phyloP scores from a whole-genome alignment of 2,888 invertebrate species.

The Acleris holmiana region DNA sequence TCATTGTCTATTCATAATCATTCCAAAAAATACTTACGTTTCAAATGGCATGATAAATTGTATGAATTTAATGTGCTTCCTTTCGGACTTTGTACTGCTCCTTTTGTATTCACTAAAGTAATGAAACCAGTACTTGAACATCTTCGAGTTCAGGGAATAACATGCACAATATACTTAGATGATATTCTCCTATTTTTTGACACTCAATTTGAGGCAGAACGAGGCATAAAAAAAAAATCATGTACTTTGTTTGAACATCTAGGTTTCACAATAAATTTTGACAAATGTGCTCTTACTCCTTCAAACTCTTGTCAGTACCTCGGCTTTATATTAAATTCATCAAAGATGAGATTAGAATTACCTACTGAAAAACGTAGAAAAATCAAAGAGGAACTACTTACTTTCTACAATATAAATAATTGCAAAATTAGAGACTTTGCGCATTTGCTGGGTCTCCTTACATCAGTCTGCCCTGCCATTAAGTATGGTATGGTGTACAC shows the following conservation, averaged over 20 bases:
- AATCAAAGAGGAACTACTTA: neutral
- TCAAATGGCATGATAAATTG: neutral
- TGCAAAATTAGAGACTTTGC: constrained; percentile 14
- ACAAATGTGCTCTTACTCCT: constrained; percentile 4
- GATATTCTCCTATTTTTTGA: neutral
- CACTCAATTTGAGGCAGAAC: neutral
- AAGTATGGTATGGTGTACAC: constrained; percentile 9
- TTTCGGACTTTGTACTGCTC: constrained; percentile 4
- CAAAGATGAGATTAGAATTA: neutral
- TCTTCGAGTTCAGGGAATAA: neutral
- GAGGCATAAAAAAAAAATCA: neutral
- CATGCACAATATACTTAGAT: neutral
- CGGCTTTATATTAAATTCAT: neutral
- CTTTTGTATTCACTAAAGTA: no score
- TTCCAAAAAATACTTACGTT: neutral
- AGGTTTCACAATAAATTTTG: neutral
- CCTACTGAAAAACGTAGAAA: no score
- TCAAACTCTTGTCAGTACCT: neutral
- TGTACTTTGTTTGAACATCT: neutral
- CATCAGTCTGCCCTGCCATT: neutral
- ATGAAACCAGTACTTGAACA: constrained; percentile 3
- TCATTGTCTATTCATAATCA: neutral
- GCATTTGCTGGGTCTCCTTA: constrained; percentile 3
- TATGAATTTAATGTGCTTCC: constrained; percentile 4
- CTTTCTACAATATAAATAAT: neutral